Base-by-base conservation (phyloP, 2,888 invertebrate species). In the Lucinisca nassula region DNA sequence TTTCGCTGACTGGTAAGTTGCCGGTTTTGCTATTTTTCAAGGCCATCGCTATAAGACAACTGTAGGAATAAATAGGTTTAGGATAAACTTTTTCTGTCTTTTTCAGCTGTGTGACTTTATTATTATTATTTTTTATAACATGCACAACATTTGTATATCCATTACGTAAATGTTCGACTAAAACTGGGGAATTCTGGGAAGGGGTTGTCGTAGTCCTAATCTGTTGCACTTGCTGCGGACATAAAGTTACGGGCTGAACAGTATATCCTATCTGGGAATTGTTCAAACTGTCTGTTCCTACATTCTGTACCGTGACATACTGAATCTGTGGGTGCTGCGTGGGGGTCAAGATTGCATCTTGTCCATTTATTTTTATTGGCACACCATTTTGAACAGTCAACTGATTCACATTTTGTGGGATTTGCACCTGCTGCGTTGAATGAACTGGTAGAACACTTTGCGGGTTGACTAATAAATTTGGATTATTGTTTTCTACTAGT, bases 51-150 rank as follows among this genome's bases (percentile, higher is more conserved):
- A 99, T 99, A 91, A 99, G 97, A 97, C 99, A 99, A 85, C 99
- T 99, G 96, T 99, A 99, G 21, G 99, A 99, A 96, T 99, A 99
- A 2, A 98, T 98, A 6, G 99, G 99, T 96, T 99, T 99, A 0
- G 99, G 99, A 95, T 98, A 99, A 17, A 92, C 92, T 85, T 94
- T 95, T 51, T 94, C 94, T 58, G 82, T 81, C 32, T 88, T 81
- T 61, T 87, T 77, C 67, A 82, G 72, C 27, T 84, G 83, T 35
- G 37, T 30, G 35, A 78, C 73, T 81, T 88, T 90, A 49, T 90
- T 90, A 80, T 90, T 90, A 79, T 84, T 89, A 79, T 82, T 86
- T 24, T 73, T 76, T 49, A 79, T 76, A n/a, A n/a, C n/a, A n/a
- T n/a, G n/a, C 24, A 67, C 85, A 24, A 78, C 67, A 67, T 35